These are phyloP conservation scores for Eristalis tenax DNA, from an alignment of 2,888 invertebrate species.

Conservation along the genomic window DNA sequence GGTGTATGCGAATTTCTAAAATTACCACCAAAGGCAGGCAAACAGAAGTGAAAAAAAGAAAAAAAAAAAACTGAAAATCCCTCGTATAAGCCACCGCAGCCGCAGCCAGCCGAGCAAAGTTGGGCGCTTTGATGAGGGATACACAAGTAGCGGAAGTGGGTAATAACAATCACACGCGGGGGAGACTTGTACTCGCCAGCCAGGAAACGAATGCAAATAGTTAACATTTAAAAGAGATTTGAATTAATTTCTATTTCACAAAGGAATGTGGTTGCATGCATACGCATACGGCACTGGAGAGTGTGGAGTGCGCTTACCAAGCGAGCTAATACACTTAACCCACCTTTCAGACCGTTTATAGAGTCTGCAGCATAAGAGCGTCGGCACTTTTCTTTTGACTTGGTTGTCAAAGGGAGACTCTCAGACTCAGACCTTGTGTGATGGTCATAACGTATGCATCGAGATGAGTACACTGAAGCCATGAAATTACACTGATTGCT, in stretches of 20 bases:
- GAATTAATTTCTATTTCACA: neutral
- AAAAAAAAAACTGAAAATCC: neutral
- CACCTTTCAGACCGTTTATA: too few relatives aligned
- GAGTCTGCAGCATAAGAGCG: too few relatives aligned
- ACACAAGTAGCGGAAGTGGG: constrained; percentile 26
- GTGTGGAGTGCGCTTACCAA: too few relatives aligned
- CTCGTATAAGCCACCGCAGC: neutral
- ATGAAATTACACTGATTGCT: too few relatives aligned
- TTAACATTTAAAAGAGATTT: neutral
- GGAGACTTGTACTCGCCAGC: neutral
- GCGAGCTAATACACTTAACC: too few relatives aligned
- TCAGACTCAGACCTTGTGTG: too few relatives aligned
- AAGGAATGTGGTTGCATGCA: neutral
- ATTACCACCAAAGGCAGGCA: constrained; percentile 10
- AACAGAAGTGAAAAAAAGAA: neutral
- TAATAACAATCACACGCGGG: constrained; percentile 39
- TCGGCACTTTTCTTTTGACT: too few relatives aligned
- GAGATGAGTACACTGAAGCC: too few relatives aligned
- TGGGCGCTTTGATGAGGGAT: constrained; percentile 24
- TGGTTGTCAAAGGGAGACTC: too few relatives aligned
- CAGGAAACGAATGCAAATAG: constrained; percentile 7
- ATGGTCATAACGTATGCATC: too few relatives aligned
- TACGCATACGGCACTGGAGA: too few relatives aligned
- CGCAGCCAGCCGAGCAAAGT: neutral
- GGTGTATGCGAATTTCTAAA: constrained; percentile 4